These are phyloP conservation scores for Narcine bancroftii DNA, from an alignment of 2,113 vertebrate genomes.

Conservation along the genomic window DNA sequence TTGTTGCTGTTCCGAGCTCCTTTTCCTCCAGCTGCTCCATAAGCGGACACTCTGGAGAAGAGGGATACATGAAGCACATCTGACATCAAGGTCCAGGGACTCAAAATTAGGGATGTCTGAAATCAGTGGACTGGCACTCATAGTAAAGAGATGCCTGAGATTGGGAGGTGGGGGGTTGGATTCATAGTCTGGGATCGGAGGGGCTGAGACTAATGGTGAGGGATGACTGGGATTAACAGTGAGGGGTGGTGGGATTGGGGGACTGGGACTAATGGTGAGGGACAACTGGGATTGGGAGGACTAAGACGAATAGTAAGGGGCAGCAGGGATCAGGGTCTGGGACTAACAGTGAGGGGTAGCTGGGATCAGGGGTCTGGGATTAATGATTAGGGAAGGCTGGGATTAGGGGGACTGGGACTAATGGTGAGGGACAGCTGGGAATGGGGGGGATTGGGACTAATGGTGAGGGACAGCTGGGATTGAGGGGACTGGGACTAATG, in stretches of 20 bases:
- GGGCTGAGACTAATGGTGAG: no score
- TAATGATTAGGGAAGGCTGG: background rate
- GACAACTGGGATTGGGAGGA: no score
- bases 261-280: background rate
- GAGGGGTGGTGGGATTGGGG: background rate
- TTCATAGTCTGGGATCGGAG: background rate
- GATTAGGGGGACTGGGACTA: no score
- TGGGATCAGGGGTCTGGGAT: no score
- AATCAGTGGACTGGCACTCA: no score
- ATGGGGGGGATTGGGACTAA: background rate
- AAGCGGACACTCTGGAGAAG: constrained; percentile 72
- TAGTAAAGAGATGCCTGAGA: no score
- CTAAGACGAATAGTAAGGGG: no score
- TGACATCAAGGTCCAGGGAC: background rate
- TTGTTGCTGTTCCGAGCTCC: constrained; percentile 83
- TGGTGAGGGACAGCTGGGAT: background rate
- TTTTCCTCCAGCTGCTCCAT: constrained; percentile 75
- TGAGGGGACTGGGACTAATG: no score
- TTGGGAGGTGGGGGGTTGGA: background rate
- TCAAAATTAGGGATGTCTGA: background rate
- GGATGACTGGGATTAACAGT: no score
- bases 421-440: background rate
- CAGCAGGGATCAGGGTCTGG: no score
- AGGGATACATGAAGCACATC: background rate
- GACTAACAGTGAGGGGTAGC: no score